Percentiles rank a stretch among this genome's conserved stretches.
phyloP scores from a whole-genome alignment of 1,140 invertebrate genomes.

The Olivierus martensii region DNA sequence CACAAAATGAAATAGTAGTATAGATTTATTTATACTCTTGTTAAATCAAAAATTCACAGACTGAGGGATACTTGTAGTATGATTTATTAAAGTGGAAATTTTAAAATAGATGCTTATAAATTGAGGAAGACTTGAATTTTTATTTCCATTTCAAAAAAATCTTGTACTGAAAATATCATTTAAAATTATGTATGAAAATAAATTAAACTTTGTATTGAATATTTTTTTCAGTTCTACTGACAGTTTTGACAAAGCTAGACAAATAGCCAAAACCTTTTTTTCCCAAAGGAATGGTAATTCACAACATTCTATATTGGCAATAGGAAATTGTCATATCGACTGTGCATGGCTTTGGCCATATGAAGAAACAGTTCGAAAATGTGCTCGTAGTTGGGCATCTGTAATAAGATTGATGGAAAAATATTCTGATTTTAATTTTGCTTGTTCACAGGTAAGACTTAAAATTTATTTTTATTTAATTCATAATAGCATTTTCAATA shows the following conservation, averaged over 20 bases:
- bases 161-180: too few species aligned
- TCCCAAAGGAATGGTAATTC: slow-evolving; percentile 34
- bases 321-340: slow-evolving; percentile 44
- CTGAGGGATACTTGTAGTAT: too few species aligned
- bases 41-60: too few species aligned
- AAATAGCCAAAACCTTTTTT: slow-evolving; percentile 33
- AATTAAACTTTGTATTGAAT: neutral
- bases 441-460: slow-evolving; percentile 40
- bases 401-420: slow-evolving; percentile 37
- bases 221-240: slow-evolving; percentile 24
- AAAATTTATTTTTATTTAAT: slow-evolving; percentile 1
- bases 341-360: slow-evolving; percentile 43
- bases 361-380: slow-evolving; percentile 41
- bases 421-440: slow-evolving; percentile 37
- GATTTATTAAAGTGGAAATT: too few species aligned
- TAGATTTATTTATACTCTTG: too few species aligned
- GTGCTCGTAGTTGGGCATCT: slow-evolving; percentile 37
- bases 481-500: too few species aligned
- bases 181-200: too few species aligned
- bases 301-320: slow-evolving; percentile 34
- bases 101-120: too few species aligned
- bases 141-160: too few species aligned
- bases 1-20: too few species aligned
- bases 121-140: too few species aligned
- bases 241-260: slow-evolving; percentile 22